Evolutionary conservation across 2,888 invertebrate species (phyloP).

Genomic region (Troglohyphantes excavatus): DNA sequence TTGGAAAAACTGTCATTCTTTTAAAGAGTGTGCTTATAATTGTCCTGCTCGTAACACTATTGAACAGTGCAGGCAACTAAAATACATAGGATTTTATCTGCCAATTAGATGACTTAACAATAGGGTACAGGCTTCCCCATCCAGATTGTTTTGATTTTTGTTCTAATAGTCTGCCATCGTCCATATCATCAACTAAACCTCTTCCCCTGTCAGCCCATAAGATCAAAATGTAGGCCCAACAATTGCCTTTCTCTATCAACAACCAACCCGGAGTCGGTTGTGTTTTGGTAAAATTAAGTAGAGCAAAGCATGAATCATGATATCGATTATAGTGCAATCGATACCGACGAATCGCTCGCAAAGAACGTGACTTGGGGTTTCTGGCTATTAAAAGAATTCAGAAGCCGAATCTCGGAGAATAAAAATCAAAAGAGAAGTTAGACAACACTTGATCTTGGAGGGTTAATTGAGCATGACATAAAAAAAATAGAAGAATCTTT

Average conservation of each 20-base stretch:
- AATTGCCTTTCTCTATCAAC: not conserved
- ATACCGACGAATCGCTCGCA: not conserved
- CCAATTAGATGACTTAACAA: no score
- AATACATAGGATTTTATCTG: no score
- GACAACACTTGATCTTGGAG: not conserved
- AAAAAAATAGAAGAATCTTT: not conserved
- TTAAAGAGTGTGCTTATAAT: no score
- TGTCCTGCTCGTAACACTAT: no score
- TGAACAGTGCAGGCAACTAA: no score
- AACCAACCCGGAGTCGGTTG: not conserved
- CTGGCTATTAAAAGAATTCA: not conserved
- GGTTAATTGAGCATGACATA: conserved; percentile 1
- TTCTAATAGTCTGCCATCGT: no score
- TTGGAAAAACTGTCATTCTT: no score
- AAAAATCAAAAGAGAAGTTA: not conserved
- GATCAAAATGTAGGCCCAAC: no score
- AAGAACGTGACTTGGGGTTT: not conserved
- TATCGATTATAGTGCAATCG: not conserved
- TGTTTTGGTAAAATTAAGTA: not conserved
- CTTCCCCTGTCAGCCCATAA: no score
- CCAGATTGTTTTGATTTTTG: no score
- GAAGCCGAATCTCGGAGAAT: not conserved
- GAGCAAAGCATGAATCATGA: not conserved
- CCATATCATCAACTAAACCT: no score
- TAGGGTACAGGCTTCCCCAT: no score